Evolutionary conservation across 2,888 invertebrate genomes (phyloP).

Genomic region (Congeria kusceri): DNA sequence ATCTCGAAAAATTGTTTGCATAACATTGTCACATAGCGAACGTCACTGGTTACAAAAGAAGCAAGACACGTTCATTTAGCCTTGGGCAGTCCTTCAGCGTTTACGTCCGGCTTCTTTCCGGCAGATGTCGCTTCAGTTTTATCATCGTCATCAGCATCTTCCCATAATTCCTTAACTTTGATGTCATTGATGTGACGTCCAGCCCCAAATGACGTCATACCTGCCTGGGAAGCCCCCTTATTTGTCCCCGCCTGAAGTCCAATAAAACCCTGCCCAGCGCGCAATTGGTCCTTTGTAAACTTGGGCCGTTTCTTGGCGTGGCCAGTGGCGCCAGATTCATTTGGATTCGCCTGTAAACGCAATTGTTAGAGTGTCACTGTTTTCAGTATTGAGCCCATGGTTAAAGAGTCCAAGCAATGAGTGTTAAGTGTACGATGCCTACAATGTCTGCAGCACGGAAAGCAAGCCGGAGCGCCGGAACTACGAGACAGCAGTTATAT

Average conservation of each 20-base stretch:
- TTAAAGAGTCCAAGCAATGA: too few species aligned
- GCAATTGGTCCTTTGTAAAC: conserved; percentile 82
- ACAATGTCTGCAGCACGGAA: too few species aligned
- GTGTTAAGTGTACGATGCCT: too few species aligned
- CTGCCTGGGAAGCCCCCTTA: conserved; percentile 83
- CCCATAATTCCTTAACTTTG: conserved; percentile 79
- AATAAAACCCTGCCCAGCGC: conserved; percentile 80
- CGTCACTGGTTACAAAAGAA: too few species aligned
- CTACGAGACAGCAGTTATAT: too few species aligned
- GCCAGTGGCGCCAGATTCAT: conserved; percentile 20
- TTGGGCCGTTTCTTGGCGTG: conserved; percentile 58
- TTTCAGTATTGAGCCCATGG: too few species aligned
- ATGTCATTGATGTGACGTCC: conserved; percentile 83
- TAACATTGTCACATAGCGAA: too few species aligned
- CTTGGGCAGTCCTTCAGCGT: conserved; percentile 28
- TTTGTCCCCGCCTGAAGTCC: conserved; percentile 84
- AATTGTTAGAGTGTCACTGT: not conserved
- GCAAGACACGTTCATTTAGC: not conserved
- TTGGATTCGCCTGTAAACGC: conserved; percentile 38
- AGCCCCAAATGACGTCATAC: conserved; percentile 81
- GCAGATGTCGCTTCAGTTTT: conserved; percentile 61
- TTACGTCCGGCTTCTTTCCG: conserved; percentile 52
- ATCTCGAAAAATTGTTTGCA: too few species aligned
- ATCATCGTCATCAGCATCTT: conserved; percentile 70
- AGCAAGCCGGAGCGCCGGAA: too few species aligned